These are phyloP conservation scores for Oncorhynchus kisutch DNA, from an alignment of 2,113 vertebrate species.

Conservation along the genomic window DNA sequence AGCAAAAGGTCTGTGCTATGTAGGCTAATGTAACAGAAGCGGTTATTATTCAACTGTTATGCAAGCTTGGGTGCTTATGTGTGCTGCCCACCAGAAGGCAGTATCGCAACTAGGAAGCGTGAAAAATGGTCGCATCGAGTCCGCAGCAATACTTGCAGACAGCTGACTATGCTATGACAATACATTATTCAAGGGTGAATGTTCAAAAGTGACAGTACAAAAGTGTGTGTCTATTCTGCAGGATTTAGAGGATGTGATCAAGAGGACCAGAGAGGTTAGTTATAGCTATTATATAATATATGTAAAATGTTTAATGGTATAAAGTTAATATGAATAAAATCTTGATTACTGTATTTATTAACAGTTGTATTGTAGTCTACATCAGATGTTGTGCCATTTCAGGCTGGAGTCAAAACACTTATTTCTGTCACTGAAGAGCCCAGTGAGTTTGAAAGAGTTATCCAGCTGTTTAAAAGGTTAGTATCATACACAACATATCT, in stretches of 20 bases:
- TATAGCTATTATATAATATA: neutral
- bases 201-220: neutral
- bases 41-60: neutral
- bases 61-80: too few species aligned
- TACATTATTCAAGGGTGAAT: neutral
- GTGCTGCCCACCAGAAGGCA: too few species aligned
- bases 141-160: too few species aligned
- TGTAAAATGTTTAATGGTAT: neutral
- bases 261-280: slow-evolving; percentile 48
- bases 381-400: slow-evolving; percentile 4
- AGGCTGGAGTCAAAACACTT: slow-evolving; percentile 60
- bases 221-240: slow-evolving; percentile 2
- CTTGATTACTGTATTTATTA: too few species aligned
- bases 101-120: too few species aligned
- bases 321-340: too few species aligned
- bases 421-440: slow-evolving; percentile 68
- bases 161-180: neutral
- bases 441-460: slow-evolving; percentile 63
- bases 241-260: slow-evolving; percentile 48
- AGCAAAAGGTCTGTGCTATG: too few species aligned
- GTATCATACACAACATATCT: slow-evolving; percentile 5
- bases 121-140: neutral
- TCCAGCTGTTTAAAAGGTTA: slow-evolving; percentile 65
- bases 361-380: too few species aligned
- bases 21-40: too few species aligned